These are phyloP conservation scores for Anguilla pacifica DNA, from an alignment of 2,797 vertebrate genomes.

Conservation along the genomic window DNA sequence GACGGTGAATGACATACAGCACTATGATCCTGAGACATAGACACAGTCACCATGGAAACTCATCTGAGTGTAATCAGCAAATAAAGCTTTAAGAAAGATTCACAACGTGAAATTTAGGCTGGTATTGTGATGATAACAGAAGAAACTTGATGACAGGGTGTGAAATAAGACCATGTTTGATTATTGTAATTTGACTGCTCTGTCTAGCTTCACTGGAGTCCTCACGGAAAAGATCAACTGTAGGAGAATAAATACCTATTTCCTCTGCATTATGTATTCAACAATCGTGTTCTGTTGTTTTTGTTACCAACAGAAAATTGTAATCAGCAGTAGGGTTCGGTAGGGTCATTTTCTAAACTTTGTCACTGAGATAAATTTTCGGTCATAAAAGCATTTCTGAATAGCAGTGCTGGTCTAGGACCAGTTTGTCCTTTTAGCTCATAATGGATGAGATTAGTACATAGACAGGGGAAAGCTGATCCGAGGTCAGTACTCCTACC, in stretches of 20 bases:
- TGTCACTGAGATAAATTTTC: neutral
- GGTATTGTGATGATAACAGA: neutral
- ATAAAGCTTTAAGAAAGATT: constrained; percentile 5
- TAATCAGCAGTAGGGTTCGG: neutral
- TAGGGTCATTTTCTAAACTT: neutral
- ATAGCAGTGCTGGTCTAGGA: neutral
- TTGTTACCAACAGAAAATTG: neutral
- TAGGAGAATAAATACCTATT: neutral
- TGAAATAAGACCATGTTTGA: neutral
- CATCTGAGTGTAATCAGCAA: neutral
- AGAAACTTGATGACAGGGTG: neutral
- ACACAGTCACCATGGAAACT: neutral
- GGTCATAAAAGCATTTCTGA: neutral
- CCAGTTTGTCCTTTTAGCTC: neutral
- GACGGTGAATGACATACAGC: constrained; percentile 22
- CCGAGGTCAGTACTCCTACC: neutral
- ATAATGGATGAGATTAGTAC: neutral
- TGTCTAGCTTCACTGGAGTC: neutral
- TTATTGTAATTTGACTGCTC: neutral
- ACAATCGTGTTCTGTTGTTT: constrained; percentile 5
- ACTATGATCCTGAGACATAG: constrained; percentile 19
- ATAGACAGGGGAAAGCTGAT: neutral
- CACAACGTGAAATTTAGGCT: neutral
- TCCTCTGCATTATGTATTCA: neutral
- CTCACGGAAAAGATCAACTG: neutral